Conservation (phyloP, 2,113 vertebrate genomes). For the Morone saxatilis region DNA sequence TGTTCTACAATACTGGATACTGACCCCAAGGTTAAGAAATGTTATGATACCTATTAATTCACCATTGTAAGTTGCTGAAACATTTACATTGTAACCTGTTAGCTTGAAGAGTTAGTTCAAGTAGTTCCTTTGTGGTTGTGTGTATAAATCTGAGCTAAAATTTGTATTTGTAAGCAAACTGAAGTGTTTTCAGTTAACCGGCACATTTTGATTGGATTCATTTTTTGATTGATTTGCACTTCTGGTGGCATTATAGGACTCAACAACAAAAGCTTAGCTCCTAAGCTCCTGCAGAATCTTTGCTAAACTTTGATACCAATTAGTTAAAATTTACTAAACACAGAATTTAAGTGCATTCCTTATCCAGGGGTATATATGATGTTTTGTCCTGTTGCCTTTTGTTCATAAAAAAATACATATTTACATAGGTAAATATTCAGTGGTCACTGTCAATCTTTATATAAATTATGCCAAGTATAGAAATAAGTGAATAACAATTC, state of each 20-base stretch:
- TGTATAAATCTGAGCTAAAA: not conserved
- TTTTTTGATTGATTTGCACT: not conserved
- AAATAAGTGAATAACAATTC: not conserved
- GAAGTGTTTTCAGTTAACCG: not conserved
- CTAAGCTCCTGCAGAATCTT: not conserved
- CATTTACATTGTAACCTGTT: not conserved
- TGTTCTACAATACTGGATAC: not conserved
- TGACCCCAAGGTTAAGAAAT: not conserved
- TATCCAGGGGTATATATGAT: not conserved
- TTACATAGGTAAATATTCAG: not conserved
- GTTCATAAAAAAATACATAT: not conserved
- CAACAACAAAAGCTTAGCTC: not conserved
- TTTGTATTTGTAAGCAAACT: not conserved
- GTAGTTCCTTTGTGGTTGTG: not conserved
- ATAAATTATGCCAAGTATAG: not conserved
- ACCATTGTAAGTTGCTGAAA: not conserved
- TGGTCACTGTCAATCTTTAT: not conserved
- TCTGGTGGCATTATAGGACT: not conserved
- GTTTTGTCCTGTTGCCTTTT: not conserved
- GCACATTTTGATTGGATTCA: not conserved
- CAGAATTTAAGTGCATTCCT: not conserved
- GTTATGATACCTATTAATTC: not conserved
- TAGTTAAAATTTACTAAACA: not conserved
- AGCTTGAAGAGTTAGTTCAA: not conserved
- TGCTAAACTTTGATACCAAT: not conserved